A percentile compares a stretch with the other conserved stretches of the same genome.
These are phyloP conservation scores for Charadrius vociferus DNA, from an alignment of 2,113 vertebrate species.

Conservation along the genomic window DNA sequence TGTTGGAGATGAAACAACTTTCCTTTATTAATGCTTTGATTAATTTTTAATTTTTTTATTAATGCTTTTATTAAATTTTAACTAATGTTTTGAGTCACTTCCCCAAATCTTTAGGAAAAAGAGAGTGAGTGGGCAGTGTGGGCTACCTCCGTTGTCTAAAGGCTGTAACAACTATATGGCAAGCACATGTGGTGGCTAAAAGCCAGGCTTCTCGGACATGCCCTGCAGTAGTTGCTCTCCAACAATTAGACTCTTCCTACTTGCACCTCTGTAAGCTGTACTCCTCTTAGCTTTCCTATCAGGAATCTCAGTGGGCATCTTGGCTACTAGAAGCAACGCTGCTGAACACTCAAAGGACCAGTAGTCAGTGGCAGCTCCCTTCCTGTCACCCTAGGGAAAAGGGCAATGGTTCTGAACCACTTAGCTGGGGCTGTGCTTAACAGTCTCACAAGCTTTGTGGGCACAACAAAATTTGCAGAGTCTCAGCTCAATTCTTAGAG, in stretches of 20 bases:
- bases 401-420: fast-evolving
- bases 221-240: not conserved
- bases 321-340: not conserved
- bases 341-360: not conserved
- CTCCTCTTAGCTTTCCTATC: not conserved
- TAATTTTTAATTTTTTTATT: slow-evolving; percentile 50
- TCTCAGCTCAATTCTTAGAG: not conserved
- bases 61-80: slow-evolving; percentile 44
- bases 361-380: not conserved
- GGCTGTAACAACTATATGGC: not conserved
- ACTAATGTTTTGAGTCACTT: slow-evolving; percentile 23
- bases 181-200: not conserved
- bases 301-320: not conserved
- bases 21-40: slow-evolving; percentile 48
- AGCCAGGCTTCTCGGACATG: not conserved
- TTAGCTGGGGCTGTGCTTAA: not conserved
- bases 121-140: not conserved
- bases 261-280: not conserved
- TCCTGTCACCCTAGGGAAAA: not conserved
- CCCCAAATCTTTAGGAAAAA: not conserved
- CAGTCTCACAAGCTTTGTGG: not conserved
- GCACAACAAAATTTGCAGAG: not conserved
- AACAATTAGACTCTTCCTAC: not conserved
- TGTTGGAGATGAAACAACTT: slow-evolving; percentile 2
- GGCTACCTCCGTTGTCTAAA: not conserved